These are phyloP conservation scores for Danaus plexippus DNA, from an alignment of 1,140 invertebrate genomes.

Conservation along the genomic window DNA sequence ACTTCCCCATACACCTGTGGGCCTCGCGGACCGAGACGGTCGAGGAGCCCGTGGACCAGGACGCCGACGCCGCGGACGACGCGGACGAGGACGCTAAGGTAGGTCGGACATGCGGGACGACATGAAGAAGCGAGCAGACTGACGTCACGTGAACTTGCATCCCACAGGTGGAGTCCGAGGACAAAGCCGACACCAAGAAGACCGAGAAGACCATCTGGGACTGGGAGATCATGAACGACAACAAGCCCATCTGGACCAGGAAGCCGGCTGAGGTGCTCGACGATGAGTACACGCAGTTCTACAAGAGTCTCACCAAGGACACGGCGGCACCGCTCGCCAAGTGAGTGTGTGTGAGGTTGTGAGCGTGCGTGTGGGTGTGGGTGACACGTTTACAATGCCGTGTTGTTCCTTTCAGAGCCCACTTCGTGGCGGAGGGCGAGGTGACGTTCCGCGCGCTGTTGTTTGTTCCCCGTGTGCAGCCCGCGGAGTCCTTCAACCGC, in stretches of 20 bases:
- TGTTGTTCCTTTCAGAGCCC: slow-evolving; percentile 54
- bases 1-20: slow-evolving; percentile 99
- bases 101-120: slow-evolving; percentile 6
- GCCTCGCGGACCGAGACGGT: slow-evolving; percentile 92
- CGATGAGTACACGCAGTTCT: slow-evolving; percentile 94
- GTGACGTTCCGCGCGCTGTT: slow-evolving; percentile 98
- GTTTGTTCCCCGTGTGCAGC: slow-evolving; percentile 91
- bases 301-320: slow-evolving; percentile 95
- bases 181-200: slow-evolving; percentile 93
- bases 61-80: slow-evolving; percentile 64
- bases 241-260: slow-evolving; percentile 97
- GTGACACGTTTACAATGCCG: background rate
- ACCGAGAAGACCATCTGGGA: slow-evolving; percentile 98
- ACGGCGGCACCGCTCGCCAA: slow-evolving; percentile 87
- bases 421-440: slow-evolving; percentile 98
- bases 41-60: slow-evolving; percentile 81
- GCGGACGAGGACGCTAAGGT: slow-evolving; percentile 76
- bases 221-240: slow-evolving; percentile 96
- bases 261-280: slow-evolving; percentile 90
- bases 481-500: slow-evolving; percentile 93
- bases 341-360: slow-evolving; percentile 15
- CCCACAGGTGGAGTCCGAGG: slow-evolving; percentile 75
- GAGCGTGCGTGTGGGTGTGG: slow-evolving; percentile 51
- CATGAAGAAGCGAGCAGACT: slow-evolving; percentile 74
- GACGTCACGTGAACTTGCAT: slow-evolving; percentile 54